Evolutionary conservation across 2,797 vertebrate genomes (phyloP).

Genomic region (Scarus forsteni): DNA sequence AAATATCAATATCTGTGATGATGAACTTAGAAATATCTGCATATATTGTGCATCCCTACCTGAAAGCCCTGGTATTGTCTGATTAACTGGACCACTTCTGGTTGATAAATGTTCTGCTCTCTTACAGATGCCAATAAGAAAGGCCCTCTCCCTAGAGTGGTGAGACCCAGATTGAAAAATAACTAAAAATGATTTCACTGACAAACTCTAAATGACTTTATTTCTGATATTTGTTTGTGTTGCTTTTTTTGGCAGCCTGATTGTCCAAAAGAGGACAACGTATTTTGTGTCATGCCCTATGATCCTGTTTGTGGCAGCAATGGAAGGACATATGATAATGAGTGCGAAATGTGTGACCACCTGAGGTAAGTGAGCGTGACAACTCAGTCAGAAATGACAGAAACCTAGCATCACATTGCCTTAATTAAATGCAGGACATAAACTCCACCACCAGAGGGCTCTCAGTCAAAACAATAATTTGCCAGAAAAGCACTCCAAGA

Average conservation of each 20-base stretch:
- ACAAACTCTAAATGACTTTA: no score
- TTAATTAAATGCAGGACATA: no score
- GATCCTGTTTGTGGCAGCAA: constrained; percentile 87
- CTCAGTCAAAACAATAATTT: no score
- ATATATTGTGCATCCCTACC: no score
- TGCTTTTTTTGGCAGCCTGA: constrained; percentile 59
- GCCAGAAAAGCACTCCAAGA: no score
- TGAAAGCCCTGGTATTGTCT: neutral
- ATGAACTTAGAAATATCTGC: no score
- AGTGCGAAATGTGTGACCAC: constrained; percentile 78
- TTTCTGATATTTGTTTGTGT: neutral
- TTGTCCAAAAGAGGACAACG: constrained; percentile 58
- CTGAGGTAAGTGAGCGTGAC: constrained; percentile 68
- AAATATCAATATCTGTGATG: no score
- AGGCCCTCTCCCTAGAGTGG: constrained; percentile 58
- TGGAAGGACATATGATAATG: constrained; percentile 81
- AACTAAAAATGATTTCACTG: neutral
- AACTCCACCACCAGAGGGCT: no score
- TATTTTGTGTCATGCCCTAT: constrained; percentile 80
- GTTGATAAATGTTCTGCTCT: neutral
- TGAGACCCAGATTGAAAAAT: constrained; percentile 8
- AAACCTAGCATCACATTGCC: no score
- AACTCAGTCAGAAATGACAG: no score
- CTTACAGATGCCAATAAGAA: constrained; percentile 40
- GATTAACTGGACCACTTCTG: neutral